These are phyloP conservation scores for Acridotheres tristis DNA, from an alignment of 2,797 vertebrate species.

Conservation along the genomic window DNA sequence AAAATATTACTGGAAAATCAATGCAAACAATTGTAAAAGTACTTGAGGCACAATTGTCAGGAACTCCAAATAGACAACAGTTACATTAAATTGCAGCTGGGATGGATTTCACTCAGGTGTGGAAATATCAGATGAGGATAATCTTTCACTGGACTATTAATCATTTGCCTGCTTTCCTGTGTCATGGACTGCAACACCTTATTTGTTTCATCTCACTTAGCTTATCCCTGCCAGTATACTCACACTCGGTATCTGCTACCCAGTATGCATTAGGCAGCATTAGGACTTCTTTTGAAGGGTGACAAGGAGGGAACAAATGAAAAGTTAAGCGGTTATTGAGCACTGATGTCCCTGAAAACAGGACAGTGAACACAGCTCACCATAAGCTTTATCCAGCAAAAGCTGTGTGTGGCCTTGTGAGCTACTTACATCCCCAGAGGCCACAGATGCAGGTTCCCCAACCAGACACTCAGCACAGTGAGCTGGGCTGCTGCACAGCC, in stretches of 20 bases:
- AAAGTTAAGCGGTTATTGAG: neutral
- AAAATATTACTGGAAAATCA: neutral
- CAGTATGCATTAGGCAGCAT: neutral
- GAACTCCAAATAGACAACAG: neutral
- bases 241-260: neutral
- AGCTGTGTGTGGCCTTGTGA: neutral
- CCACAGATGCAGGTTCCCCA: neutral
- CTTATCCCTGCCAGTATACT: slow-evolving; percentile 16
- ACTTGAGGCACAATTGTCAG: neutral
- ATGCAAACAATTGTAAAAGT: neutral
- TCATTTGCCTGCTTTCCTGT: slow-evolving; percentile 45
- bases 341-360: neutral
- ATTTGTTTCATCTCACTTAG: slow-evolving; percentile 54
- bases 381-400: neutral
- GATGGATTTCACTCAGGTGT: slow-evolving; percentile 55
- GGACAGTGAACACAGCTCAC: neutral
- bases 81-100: slow-evolving; percentile 30
- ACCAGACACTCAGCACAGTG: neutral
- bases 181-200: slow-evolving; percentile 38
- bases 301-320: neutral
- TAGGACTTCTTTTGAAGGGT: slow-evolving; percentile 9
- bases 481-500: neutral
- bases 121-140: slow-evolving; percentile 61
- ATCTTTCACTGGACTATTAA: slow-evolving; percentile 62
- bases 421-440: neutral